Conservation (phyloP, 2,888 invertebrate genomes). For the Sinodicranocentrus sp. region DNA sequence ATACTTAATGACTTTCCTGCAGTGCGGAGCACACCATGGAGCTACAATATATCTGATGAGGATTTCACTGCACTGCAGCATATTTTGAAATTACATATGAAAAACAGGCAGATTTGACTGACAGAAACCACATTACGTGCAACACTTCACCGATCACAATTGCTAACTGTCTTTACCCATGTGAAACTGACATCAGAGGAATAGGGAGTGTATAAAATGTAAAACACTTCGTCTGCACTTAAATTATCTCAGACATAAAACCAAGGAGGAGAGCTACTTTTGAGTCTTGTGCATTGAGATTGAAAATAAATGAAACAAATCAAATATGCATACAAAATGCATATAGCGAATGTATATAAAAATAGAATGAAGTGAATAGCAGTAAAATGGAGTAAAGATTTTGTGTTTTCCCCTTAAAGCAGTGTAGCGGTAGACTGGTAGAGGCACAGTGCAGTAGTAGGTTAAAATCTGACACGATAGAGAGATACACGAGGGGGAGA, state of each 20-base stretch:
- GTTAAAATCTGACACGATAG: slow-evolving; percentile 13
- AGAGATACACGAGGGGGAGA: neutral
- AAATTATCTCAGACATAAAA: neutral
- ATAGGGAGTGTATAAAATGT: neutral
- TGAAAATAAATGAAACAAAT: slow-evolving; percentile 15
- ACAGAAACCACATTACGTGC: slow-evolving; percentile 38
- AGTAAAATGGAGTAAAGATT: neutral
- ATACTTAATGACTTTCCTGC: neutral
- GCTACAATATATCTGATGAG: neutral
- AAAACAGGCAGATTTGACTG: neutral
- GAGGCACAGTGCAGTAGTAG: slow-evolving; percentile 7
- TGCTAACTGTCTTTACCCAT: slow-evolving; percentile 60
- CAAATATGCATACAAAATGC: neutral
- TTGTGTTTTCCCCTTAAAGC: too few relatives aligned
- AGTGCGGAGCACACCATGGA: neutral
- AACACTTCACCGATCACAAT: slow-evolving; percentile 53
- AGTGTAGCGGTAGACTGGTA: too few relatives aligned
- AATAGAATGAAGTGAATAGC: too few relatives aligned
- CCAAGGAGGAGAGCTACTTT: neutral
- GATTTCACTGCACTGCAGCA: too few relatives aligned
- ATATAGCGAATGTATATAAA: neutral
- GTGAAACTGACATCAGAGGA: slow-evolving; percentile 50
- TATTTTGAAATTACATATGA: slow-evolving; percentile 2
- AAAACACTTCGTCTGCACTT: neutral
- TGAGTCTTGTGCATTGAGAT: neutral